Base-by-base conservation (phyloP, 2,888 invertebrate species). In the Lasioglossum villosulum region DNA sequence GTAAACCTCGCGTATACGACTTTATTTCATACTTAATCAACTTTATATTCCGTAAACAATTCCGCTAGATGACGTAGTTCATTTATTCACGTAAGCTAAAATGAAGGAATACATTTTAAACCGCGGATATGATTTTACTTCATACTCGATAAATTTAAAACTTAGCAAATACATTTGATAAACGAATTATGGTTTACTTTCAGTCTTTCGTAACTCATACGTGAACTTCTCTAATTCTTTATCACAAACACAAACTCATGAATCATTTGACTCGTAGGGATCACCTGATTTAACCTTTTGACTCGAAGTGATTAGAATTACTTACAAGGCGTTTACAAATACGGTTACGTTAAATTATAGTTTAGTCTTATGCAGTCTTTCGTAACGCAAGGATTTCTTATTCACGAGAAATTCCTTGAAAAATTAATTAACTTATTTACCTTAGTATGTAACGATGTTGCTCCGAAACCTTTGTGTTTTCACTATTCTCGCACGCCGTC, bases 281-380 rank as follows among this genome's bases (percentile, higher is more conserved):
- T 56, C n/a, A 4, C n/a, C n/a, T 56, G 56, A 56, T n/a, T 12
- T n/a, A 12, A 56, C n/a, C n/a, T 1, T 56, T 56, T n/a, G n/a
- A 56, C n/a, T n/a, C n/a, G 56, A 56, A 56, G 56, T 12, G n/a
- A 56, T 56, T 56, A 56, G 56, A 56, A n/a, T 56, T 56, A 56
- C 56, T n/a, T 56, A 56, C 10, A 56, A 56, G n/a, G 8, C 56
- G 56, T 56, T 56, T 56, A 56, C 56, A n/a, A n/a, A 56, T 56
- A 56, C 56, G n/a, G n/a, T 56, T 56, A 56, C 63, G n/a, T 63
- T 63, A 27, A 30, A 27, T 30, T 23, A 19, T 68, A 34, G 23
- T 37, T 68, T 37, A 66, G 66, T 66, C 66, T 34, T 66, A 66
- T 34, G 30, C 27, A 63, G 30, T 63, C 63, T 63, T 63, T 34